Evolutionary conservation across 1,140 invertebrate species (phyloP), one percentile per base, ranked within the genome.

Genomic region (Magallana angulata): DNA sequence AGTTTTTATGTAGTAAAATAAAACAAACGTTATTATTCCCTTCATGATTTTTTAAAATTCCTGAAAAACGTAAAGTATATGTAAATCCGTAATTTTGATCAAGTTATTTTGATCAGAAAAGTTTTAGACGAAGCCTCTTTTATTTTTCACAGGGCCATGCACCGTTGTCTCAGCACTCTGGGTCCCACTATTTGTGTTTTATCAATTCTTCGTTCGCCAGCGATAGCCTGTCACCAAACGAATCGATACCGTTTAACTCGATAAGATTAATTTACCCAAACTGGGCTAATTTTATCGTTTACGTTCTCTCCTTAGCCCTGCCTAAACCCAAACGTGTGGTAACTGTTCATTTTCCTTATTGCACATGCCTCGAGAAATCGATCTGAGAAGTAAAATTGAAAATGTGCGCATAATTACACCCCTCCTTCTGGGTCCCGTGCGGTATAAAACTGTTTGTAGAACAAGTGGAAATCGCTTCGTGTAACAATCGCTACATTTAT

Each of bases 261-360:
- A 76, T 76, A 76, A 76, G 68, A 76, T 76, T 76, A 76, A 76
- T 76, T 76, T 24, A 30, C 60, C 68, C 68, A 30, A 76, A 76
- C 36, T 76, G 24, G 68, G 68, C 68, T 76, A 76, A 76, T 76
- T 76, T 76, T 36, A 76, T 76, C 68, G 36, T 12, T 12, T 30
- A 18, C 24, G 68, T 76, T 76, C 36, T 76, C 68, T 76, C 68
- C 14, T 30, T 16, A 36, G 68, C 68, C 24, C 24, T 30, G 24
- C 4, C 24, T 48, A 30, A 30, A 76, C 6, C 12, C 18, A 76
- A 76, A 76, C 68, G 68, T 18, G 68, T 30, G 36, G 3, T 48
- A 30, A 76, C 12, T 76, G 68, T 76, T 76, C 12, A 76, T 24
- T 76, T 76, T 76, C 68, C 68, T 24, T 30, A 24, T 76, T 8